Evolutionary conservation across 2,888 invertebrate genomes (phyloP).

Genomic region (Nysson spinosus): DNA sequence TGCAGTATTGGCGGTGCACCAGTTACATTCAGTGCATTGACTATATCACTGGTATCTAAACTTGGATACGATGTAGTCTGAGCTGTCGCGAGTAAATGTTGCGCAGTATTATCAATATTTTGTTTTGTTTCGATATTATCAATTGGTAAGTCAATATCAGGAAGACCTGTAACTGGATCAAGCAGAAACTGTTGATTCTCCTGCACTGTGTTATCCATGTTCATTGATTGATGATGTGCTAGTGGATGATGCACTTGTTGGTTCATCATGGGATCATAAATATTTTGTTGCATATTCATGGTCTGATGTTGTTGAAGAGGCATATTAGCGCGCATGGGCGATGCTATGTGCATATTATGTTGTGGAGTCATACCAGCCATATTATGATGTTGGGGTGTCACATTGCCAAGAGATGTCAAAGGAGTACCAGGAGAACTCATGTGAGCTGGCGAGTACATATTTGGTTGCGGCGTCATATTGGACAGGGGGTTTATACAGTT

Average conservation of each 20-base stretch:
- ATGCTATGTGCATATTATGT: constrained; percentile 65
- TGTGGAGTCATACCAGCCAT: constrained; percentile 65
- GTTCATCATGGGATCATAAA: constrained; percentile 71
- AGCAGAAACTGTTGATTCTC: constrained; percentile 70
- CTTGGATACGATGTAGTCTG: constrained; percentile 52
- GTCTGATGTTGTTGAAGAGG: constrained; percentile 56
- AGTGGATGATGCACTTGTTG: constrained; percentile 68
- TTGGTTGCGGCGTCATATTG: constrained; percentile 68
- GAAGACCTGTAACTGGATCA: constrained; percentile 69
- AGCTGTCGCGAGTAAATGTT: constrained; percentile 42
- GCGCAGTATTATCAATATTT: constrained; percentile 41
- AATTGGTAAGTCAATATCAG: constrained; percentile 73
- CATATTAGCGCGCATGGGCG: constrained; percentile 64
- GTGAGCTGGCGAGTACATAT: constrained; percentile 74
- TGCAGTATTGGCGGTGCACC: constrained; percentile 41
- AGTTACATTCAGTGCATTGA: constrained; percentile 45
- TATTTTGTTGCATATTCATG: constrained; percentile 65
- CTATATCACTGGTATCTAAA: constrained; percentile 47
- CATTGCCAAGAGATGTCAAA: constrained; percentile 61
- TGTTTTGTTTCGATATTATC: constrained; percentile 67
- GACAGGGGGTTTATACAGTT: constrained; percentile 68
- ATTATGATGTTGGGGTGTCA: constrained; percentile 66
- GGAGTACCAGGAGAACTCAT: constrained; percentile 71
- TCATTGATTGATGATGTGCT: constrained; percentile 60
- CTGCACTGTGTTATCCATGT: constrained; percentile 59